Conservation (phyloP, 2,888 invertebrate genomes). For the Erebia ligea region DNA sequence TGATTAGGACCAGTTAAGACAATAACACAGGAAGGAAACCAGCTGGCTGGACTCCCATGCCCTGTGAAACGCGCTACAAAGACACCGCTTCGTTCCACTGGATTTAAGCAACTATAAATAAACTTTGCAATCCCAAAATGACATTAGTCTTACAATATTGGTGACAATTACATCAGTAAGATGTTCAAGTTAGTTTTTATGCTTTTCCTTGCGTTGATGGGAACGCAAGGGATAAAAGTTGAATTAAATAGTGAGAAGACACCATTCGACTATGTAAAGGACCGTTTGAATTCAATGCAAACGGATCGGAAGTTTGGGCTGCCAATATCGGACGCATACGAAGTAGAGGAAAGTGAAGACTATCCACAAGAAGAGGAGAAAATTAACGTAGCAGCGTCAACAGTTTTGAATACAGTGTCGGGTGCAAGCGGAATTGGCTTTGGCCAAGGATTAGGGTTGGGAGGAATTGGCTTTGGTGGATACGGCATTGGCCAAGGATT, state of each 20-base stretch:
- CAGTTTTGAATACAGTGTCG: conserved; percentile 65
- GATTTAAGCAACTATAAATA: conserved; percentile 78
- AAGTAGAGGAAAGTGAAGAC: conserved; percentile 84
- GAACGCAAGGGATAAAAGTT: conserved; percentile 55
- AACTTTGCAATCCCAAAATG: conserved; percentile 70
- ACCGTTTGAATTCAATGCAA: conserved; percentile 64
- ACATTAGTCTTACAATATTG: conserved; percentile 71
- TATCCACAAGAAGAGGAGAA: conserved; percentile 68
- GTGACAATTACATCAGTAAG: conserved; percentile 61
- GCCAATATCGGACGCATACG: conserved; percentile 78
- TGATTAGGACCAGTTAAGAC: conserved; percentile 77
- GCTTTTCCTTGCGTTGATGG: conserved; percentile 55
- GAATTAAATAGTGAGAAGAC: conserved; percentile 71
- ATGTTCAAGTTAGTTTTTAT: conserved; percentile 65
- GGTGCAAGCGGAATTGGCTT: conserved; percentile 57
- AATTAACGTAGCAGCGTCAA: conserved; percentile 72
- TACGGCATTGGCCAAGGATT: conserved; percentile 52
- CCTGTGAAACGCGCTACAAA: conserved; percentile 69
- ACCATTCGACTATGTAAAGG: conserved; percentile 75
- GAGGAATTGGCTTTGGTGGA: conserved; percentile 51
- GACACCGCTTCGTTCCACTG: conserved; percentile 71
- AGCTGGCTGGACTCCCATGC: conserved; percentile 63
- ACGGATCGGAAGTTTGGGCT: conserved; percentile 63
- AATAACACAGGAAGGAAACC: conserved; percentile 81
- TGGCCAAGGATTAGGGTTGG: conserved; percentile 48